These are phyloP conservation scores for Drosophila navojoa DNA, from an alignment of 1,140 invertebrate species.

Conservation along the genomic window DNA sequence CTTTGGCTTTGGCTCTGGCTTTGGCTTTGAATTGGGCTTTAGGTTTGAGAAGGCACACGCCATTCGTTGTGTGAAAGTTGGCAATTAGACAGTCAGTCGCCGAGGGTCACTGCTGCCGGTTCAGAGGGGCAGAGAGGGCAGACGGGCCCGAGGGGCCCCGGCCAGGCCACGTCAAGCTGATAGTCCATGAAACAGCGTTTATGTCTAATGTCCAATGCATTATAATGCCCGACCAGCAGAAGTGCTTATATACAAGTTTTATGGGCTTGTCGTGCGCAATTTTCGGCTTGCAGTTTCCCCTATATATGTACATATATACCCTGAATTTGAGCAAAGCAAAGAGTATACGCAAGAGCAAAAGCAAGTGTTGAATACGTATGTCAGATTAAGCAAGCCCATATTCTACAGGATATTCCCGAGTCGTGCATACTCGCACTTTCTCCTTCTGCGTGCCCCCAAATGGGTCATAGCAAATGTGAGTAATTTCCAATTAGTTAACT, in stretches of 20 bases:
- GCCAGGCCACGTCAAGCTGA: not conserved
- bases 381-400: too few relatives aligned
- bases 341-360: too few relatives aligned
- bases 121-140: too few relatives aligned
- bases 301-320: too few relatives aligned
- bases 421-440: too few relatives aligned
- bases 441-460: too few relatives aligned
- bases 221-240: conserved; percentile 62
- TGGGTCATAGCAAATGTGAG: not conserved
- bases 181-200: conserved; percentile 68
- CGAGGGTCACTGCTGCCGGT: not conserved
- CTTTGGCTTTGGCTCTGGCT: not conserved
- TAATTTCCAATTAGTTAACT: conserved; percentile 13
- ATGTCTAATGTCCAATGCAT: conserved; percentile 67
- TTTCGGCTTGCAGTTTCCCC: not conserved
- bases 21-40: not conserved
- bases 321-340: too few relatives aligned
- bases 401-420: too few relatives aligned
- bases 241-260: conserved; percentile 22
- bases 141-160: not conserved
- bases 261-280: conserved; percentile 1
- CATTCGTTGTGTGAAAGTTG: conserved; percentile 62
- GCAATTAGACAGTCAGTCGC: conserved; percentile 56
- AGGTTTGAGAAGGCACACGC: conserved; percentile 7
- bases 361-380: too few relatives aligned